A percentile compares a stretch with the other conserved stretches of the same genome.
phyloP scores from a whole-genome alignment of 2,797 vertebrate species.

The Passerculus sandwichensis region DNA sequence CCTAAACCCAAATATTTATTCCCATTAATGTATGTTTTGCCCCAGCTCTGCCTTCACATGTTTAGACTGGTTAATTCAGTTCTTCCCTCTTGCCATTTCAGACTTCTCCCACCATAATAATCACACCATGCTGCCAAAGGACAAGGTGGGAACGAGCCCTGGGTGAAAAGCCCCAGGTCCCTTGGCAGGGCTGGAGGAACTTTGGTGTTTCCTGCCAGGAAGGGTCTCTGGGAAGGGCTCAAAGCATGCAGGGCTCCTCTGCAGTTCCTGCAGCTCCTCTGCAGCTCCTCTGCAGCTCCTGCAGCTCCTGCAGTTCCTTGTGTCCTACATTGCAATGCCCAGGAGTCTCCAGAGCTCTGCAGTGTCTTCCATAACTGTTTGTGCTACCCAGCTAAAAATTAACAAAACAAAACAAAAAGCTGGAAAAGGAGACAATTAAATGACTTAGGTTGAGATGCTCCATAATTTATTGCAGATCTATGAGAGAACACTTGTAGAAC shows the following conservation, averaged over 20 bases:
- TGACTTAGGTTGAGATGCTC: conserved; percentile 26
- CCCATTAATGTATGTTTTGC: background rate
- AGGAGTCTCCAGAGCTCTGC: background rate
- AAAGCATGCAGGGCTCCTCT: background rate
- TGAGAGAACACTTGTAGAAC: conserved; percentile 33
- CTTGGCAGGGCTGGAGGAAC: background rate
- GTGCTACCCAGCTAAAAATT: background rate
- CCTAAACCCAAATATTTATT: background rate
- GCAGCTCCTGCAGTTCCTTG: no score
- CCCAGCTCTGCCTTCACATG: background rate
- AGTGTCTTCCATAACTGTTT: background rate
- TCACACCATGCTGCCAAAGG: background rate
- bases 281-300: no score
- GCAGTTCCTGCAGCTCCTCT: no score
- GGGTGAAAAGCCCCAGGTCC: background rate
- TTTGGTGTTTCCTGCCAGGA: background rate
- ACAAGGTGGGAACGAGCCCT: rapidly evolving
- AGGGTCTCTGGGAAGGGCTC: background rate
- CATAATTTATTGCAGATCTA: conserved; percentile 61
- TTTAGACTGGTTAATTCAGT: background rate
- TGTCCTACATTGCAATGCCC: background rate
- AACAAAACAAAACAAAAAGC: conserved; percentile 5
- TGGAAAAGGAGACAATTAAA: conserved; percentile 47
- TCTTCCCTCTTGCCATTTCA: background rate
- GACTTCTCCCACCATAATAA: background rate